phyloP scores from a whole-genome alignment of 2,113 vertebrate species.

The Lamprotornis superbus region DNA sequence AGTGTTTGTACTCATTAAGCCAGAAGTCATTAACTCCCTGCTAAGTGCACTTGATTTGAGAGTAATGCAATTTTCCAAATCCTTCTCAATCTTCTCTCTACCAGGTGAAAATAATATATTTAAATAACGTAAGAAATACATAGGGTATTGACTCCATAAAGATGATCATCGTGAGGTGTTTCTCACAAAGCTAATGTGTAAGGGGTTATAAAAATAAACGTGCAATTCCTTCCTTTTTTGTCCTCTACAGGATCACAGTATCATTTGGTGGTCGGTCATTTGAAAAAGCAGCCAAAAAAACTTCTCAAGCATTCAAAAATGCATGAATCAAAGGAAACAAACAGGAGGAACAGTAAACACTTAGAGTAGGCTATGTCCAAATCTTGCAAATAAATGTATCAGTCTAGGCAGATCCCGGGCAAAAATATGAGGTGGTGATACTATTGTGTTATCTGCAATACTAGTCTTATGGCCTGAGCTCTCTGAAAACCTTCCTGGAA shows the following conservation, averaged over 20 bases:
- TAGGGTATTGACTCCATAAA: not conserved
- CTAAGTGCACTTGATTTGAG: not conserved
- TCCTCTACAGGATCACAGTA: not conserved
- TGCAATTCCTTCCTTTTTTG: not conserved
- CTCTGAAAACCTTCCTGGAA: not conserved
- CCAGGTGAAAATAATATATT: not conserved
- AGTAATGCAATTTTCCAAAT: not conserved
- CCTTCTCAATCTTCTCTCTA: not conserved
- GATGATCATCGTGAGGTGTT: not conserved
- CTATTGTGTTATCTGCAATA: not conserved
- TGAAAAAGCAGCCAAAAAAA: not conserved
- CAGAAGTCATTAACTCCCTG: not conserved
- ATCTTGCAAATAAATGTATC: not conserved
- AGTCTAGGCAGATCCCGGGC: not conserved
- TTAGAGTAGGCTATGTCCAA: not conserved
- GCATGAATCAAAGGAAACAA: not conserved
- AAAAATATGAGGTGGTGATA: not conserved
- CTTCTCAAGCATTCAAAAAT: not conserved
- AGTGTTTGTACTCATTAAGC: not conserved
- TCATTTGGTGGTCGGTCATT: not conserved
- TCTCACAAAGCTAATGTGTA: not conserved
- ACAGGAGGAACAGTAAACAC: not conserved
- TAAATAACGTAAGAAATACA: not conserved
- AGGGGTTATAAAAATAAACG: not conserved
- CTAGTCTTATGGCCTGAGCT: not conserved